Percentiles rank a stretch among this genome's conserved stretches.
These are phyloP conservation scores for Crypturellus undulatus DNA, from an alignment of 2,113 vertebrate genomes.

Conservation along the genomic window DNA sequence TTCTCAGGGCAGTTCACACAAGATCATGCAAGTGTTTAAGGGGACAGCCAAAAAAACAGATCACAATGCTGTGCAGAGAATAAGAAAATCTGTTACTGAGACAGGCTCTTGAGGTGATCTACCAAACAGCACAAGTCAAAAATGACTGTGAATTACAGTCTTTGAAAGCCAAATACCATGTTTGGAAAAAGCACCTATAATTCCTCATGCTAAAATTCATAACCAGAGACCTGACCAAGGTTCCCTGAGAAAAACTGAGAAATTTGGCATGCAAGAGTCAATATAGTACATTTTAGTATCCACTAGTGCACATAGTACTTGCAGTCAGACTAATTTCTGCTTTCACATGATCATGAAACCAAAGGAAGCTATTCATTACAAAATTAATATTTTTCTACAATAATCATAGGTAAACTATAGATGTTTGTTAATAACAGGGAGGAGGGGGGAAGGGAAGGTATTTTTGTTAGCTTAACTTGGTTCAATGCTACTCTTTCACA, in stretches of 20 bases:
- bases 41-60: not conserved
- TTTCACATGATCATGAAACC: not conserved
- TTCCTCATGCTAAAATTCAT: not conserved
- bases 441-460: not conserved
- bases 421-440: not conserved
- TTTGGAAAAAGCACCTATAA: not conserved
- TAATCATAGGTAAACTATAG: not conserved
- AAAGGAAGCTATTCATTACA: not conserved
- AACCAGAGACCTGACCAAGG: not conserved
- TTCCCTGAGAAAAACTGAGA: not conserved
- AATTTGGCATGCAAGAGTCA: not conserved
- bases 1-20: not conserved
- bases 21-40: not conserved
- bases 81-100: not conserved
- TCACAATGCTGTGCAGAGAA: not conserved
- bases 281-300: not conserved
- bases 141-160: not conserved
- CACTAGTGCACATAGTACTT: not conserved
- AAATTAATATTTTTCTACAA: not conserved
- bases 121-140: not conserved
- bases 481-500: not conserved
- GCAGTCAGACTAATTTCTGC: not conserved
- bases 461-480: not conserved
- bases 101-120: not conserved
- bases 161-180: not conserved